phyloP scores from a whole-genome alignment of 2,797 vertebrate species.

The Enteromius anoplus region DNA sequence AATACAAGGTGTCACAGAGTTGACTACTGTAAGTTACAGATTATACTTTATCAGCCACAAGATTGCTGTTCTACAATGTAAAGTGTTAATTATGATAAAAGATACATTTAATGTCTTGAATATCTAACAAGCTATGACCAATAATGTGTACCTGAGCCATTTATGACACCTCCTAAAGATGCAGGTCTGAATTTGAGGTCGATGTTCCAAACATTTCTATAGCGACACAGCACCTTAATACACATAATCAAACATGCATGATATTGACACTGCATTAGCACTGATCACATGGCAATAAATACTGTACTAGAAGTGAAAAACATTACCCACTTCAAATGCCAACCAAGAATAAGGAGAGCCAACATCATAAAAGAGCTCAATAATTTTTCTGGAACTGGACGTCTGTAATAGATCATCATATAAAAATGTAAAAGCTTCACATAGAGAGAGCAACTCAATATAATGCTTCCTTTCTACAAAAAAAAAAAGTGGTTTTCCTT shows the following conservation, averaged over 20 bases:
- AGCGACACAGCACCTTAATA: constrained; percentile 86
- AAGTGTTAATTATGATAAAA: neutral
- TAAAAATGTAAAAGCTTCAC: neutral
- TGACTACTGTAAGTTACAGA: neutral
- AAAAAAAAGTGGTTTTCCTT: no score
- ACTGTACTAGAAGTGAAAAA: neutral
- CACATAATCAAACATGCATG: neutral
- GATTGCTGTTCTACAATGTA: neutral
- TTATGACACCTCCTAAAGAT: constrained; percentile 82
- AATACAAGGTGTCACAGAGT: no score
- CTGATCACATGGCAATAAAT: neutral
- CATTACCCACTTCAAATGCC: constrained; percentile 82
- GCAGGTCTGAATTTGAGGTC: constrained; percentile 83
- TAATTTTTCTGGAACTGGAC: constrained; percentile 56
- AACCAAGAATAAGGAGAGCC: constrained; percentile 89
- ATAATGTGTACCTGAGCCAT: constrained; percentile 75
- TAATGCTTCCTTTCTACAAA: no score
- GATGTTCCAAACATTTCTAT: constrained; percentile 87
- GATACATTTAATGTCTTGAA: neutral
- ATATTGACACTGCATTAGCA: neutral
- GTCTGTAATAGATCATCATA: constrained; percentile 1
- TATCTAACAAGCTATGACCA: neutral
- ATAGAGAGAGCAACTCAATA: neutral
- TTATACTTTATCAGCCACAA: neutral
- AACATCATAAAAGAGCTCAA: constrained; percentile 87